Base-by-base conservation (phyloP, 2,797 vertebrate species). In the Florisuga fusca region DNA sequence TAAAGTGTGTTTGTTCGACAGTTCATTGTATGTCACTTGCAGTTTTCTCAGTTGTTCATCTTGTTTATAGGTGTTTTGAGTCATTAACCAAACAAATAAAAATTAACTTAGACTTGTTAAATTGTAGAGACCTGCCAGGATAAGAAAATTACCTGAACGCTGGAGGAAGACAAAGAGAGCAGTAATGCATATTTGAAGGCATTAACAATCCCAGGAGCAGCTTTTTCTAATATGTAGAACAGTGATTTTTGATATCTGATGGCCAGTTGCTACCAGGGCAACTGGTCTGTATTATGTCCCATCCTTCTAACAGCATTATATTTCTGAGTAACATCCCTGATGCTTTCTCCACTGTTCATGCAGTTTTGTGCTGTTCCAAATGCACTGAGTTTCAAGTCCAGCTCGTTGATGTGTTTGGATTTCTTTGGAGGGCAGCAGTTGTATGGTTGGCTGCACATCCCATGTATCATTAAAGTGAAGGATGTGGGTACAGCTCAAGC, bases 31-130 rank as follows among this genome's bases (percentile, higher is more conserved):
- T 20, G 34, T 55, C 71, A 89, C 62, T 68, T 84, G 34, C 50
- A 25, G 29, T 81, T 85, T 88, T 58, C 38, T 86, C 46, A 19
- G 10, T 59, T 6, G 31, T 91, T 83, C 15, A 36, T 67, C 53
- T 85, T 84, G 15, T 68, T 90, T 84, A 90, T 50, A 74, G 64
- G 50, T 10, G 11, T 88, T 93, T 80, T 72, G 36, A 43, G 50
- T 72, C 41, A 78, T 67, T 94, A 63, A 73, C 72, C 46, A 94
- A 94, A 48, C 55, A 94, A 92, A 88, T 67, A 51, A 71, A 89
- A 93, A 79, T 79, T 62, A 68, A 79, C 92, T 87, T 76, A 62
- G 23, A 22, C 43, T 82, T 87, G 38, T 76, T 87, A 69, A 69
- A 51, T 68, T 86, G 61, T 33, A 57, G 25, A 84, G 50, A 84